Evolutionary conservation across 2,113 vertebrate species (phyloP).

Genomic region (Psilopogon haemacephalus): DNA sequence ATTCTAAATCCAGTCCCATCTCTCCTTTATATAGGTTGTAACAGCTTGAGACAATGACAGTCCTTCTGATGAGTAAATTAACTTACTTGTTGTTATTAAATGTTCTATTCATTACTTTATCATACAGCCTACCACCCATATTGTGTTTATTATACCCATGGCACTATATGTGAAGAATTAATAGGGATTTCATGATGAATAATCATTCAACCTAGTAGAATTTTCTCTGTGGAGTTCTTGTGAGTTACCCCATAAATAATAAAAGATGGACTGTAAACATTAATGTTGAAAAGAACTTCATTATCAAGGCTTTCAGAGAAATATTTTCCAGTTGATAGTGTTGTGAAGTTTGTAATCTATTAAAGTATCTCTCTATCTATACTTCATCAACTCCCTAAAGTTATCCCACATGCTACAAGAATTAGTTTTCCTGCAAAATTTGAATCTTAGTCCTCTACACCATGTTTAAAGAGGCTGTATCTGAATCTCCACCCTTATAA

Average conservation of each 20-base stretch:
- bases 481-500: not conserved
- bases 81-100: slow-evolving; percentile 20
- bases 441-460: not conserved
- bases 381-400: not conserved
- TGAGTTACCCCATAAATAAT: slow-evolving; percentile 44
- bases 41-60: not conserved
- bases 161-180: slow-evolving; percentile 25
- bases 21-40: not conserved
- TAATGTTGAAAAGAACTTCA: slow-evolving; percentile 28
- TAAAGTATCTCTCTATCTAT: not conserved
- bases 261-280: slow-evolving; percentile 37
- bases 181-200: slow-evolving; percentile 35
- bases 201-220: slow-evolving; percentile 25
- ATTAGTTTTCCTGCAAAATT: not conserved
- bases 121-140: not conserved
- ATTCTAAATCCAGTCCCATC: not conserved
- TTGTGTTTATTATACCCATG: not conserved
- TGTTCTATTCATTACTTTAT: slow-evolving; percentile 5
- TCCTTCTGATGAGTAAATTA: not conserved
- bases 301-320: slow-evolving; percentile 22
- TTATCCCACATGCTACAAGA: not conserved
- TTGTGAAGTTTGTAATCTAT: not conserved
- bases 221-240: slow-evolving; percentile 28
- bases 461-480: not conserved
- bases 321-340: not conserved